Conservation (phyloP, 2,797 vertebrate genomes). For the Tenualosa ilisha region DNA sequence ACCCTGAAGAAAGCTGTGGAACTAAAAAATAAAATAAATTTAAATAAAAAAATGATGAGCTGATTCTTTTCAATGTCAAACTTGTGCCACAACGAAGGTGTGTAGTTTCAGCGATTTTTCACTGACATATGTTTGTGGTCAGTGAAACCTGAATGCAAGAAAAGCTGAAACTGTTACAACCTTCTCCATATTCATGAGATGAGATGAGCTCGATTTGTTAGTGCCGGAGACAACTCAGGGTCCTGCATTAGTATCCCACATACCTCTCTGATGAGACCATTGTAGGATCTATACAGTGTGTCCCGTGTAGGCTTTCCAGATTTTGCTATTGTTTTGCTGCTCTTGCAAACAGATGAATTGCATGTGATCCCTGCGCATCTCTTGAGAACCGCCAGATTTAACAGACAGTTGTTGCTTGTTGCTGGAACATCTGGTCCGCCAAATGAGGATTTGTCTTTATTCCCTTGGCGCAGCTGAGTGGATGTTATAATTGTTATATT, state of each 20-base stretch:
- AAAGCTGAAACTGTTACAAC: neutral
- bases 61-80: constrained; percentile 48
- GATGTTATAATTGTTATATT: constrained; percentile 60
- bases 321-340: constrained; percentile 38
- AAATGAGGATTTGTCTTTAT: constrained; percentile 59
- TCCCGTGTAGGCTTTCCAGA: neutral
- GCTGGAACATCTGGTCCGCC: constrained; percentile 69
- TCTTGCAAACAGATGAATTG: constrained; percentile 60
- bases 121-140: neutral
- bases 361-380: constrained; percentile 52
- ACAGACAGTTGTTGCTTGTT: constrained; percentile 70
- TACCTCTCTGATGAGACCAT: neutral
- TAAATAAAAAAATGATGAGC: constrained; percentile 39
- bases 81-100: constrained; percentile 22
- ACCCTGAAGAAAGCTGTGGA: constrained; percentile 57
- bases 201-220: neutral
- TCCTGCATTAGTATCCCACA: neutral
- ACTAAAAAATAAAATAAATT: constrained; percentile 48
- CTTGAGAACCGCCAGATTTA: constrained; percentile 58
- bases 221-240: neutral
- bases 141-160: constrained; percentile 13
- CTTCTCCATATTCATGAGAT: constrained; percentile 19
- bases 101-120: neutral
- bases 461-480: constrained; percentile 42
- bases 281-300: neutral